These are phyloP conservation scores for Mystacides longicornis DNA, from an alignment of 2,888 invertebrate genomes.

Conservation along the genomic window DNA sequence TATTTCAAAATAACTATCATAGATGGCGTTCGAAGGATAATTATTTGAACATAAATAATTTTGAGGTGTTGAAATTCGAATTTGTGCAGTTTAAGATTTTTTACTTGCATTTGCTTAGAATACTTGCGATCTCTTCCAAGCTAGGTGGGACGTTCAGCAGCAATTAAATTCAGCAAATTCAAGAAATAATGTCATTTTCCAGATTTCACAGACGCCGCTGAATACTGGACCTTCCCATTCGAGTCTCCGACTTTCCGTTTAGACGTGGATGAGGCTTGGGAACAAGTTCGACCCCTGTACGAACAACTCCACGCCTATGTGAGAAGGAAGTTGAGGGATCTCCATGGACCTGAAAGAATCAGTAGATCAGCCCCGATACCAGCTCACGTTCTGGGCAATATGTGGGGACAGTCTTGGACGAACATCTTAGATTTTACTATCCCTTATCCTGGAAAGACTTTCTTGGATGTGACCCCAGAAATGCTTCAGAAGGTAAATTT, in stretches of 20 bases:
- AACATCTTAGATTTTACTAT: slow-evolving; percentile 73
- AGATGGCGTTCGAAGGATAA: too few species aligned
- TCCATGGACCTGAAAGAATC: slow-evolving; percentile 77
- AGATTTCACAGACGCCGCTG: slow-evolving; percentile 84
- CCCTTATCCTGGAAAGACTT: slow-evolving; percentile 78
- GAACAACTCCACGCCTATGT: slow-evolving; percentile 85
- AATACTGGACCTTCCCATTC: slow-evolving; percentile 84
- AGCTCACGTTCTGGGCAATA: slow-evolving; percentile 79
- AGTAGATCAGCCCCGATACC: slow-evolving; percentile 76
- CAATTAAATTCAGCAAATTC: too few species aligned
- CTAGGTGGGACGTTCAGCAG: too few species aligned
- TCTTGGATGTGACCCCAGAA: slow-evolving; percentile 75
- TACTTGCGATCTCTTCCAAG: too few species aligned
- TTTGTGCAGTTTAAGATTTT: too few species aligned
- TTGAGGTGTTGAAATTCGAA: too few species aligned
- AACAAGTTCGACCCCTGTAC: slow-evolving; percentile 78
- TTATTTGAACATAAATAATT: too few species aligned
- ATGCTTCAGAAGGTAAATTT: slow-evolving; percentile 65
- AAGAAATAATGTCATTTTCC: too few species aligned
- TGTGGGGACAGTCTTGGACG: slow-evolving; percentile 86
- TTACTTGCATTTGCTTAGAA: too few species aligned
- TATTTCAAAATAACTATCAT: too few species aligned
- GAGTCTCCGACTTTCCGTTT: slow-evolving; percentile 68
- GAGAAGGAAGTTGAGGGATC: slow-evolving; percentile 70
- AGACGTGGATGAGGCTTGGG: slow-evolving; percentile 78